Percentiles rank a stretch among this genome's conserved stretches.
phyloP scores from a whole-genome alignment of 2,113 vertebrate genomes.

The Arvicanthis niloticus region DNA sequence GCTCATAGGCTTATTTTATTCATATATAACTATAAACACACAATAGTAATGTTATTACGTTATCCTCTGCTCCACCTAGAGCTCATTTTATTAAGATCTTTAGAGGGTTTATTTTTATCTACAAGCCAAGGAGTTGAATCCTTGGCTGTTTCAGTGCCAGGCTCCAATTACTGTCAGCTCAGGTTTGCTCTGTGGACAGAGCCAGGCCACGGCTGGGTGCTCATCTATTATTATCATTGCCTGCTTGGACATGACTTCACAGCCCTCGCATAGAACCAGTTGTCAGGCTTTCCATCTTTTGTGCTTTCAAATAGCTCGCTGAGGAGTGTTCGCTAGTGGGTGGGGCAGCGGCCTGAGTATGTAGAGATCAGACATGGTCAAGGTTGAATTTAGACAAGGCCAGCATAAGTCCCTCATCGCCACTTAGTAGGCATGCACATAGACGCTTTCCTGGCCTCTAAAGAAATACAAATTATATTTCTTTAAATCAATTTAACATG shows the following conservation, averaged over 20 bases:
- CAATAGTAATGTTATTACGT: neutral
- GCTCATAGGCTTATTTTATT: slow-evolving; percentile 49
- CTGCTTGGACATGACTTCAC: slow-evolving; percentile 74
- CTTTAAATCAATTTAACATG: slow-evolving; percentile 47
- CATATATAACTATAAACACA: slow-evolving; percentile 1
- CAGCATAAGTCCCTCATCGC: neutral
- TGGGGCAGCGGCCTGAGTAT: neutral
- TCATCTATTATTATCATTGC: slow-evolving; percentile 75
- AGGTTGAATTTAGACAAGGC: neutral
- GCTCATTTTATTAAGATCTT: slow-evolving; percentile 72
- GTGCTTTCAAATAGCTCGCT: slow-evolving; percentile 68
- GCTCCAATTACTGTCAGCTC: slow-evolving; percentile 67
- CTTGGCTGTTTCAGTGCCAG: slow-evolving; percentile 51
- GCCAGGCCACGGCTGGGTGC: slow-evolving; percentile 49
- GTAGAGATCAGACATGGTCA: slow-evolving; percentile 1
- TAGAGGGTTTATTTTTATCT: slow-evolving; percentile 64
- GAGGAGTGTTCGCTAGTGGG: slow-evolving; percentile 44
- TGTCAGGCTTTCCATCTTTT: slow-evolving; percentile 74
- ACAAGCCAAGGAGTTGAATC: slow-evolving; percentile 42
- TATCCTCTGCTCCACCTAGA: slow-evolving; percentile 32
- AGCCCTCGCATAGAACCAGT: slow-evolving; percentile 63
- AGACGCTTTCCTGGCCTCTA: neutral
- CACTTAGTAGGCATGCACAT: neutral
- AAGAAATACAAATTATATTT: neutral
- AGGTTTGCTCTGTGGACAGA: slow-evolving; percentile 48